phyloP scores from a whole-genome alignment of 2,888 invertebrate genomes.

The Matsumyia berberina region DNA sequence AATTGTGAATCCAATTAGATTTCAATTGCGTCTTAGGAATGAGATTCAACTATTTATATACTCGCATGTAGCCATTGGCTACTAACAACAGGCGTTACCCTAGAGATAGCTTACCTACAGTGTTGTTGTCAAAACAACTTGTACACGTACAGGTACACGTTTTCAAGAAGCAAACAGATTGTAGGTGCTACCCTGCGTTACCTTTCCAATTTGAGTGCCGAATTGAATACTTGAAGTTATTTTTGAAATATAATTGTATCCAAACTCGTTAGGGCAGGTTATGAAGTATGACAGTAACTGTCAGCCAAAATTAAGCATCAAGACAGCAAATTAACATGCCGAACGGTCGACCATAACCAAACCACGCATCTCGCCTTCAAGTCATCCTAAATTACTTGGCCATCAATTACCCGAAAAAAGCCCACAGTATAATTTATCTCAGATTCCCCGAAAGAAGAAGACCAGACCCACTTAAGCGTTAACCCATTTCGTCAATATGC shows the following conservation, averaged over 20 bases:
- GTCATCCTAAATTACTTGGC: constrained; percentile 37
- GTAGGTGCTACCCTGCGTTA: background rate
- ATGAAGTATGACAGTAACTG: constrained; percentile 45
- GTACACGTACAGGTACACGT: no score
- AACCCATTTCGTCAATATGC: constrained; percentile 50
- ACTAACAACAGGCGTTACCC: background rate
- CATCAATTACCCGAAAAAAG: constrained; percentile 51
- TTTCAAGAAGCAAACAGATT: background rate
- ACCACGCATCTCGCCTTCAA: constrained; percentile 30
- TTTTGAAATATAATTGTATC: background rate
- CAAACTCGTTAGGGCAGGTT: constrained; percentile 26
- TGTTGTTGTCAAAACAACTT: background rate
- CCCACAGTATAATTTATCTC: constrained; percentile 48
- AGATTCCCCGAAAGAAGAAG: constrained; percentile 15
- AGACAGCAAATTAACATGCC: constrained; percentile 25
- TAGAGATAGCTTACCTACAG: background rate
- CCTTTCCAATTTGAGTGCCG: background rate
- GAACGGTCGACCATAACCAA: background rate
- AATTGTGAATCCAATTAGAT: no score
- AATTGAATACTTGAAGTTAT: background rate
- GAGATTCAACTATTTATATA: no score
- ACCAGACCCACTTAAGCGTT: constrained; percentile 47
- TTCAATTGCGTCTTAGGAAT: no score
- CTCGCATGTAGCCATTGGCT: background rate
- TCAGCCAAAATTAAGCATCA: constrained; percentile 30